Evolutionary conservation across 2,888 invertebrate species (phyloP).

Genomic region (Petrolisthes manimaculis): DNA sequence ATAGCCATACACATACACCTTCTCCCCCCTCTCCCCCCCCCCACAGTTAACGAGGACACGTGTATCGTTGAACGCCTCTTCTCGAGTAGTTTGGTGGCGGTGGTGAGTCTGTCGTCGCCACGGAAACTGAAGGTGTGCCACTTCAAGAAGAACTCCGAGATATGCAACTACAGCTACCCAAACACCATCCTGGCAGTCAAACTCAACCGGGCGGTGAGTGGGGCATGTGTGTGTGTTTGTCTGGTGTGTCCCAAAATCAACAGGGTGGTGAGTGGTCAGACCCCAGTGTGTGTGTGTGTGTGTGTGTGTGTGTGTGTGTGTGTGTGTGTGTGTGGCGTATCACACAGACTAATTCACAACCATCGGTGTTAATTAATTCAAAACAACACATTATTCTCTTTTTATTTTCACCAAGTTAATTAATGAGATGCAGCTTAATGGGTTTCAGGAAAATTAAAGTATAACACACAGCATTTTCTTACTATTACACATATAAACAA

Average conservation of each 20-base stretch:
- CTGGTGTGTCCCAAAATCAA: no score
- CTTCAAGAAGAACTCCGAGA: slow-evolving; percentile 74
- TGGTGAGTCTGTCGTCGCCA: slow-evolving; percentile 74
- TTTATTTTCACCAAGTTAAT: no score
- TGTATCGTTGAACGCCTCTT: slow-evolving; percentile 74
- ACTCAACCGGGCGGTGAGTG: slow-evolving; percentile 71
- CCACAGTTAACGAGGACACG: slow-evolving; percentile 66
- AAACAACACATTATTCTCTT: no score
- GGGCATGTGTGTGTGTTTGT: not conserved
- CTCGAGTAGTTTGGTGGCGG: slow-evolving; percentile 74
- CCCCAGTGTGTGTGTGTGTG: no score
- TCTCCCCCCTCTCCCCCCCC: no score
- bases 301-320: not conserved
- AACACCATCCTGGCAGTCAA: slow-evolving; percentile 74
- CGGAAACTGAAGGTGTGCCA: slow-evolving; percentile 74
- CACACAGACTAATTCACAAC: no score
- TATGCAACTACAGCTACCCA: slow-evolving; percentile 74
- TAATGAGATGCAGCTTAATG: no score
- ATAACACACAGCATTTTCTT: no score
- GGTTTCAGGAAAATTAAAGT: no score
- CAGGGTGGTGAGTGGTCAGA: no score
- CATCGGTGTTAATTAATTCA: no score
- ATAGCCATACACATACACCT: not conserved
- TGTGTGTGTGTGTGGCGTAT: not conserved
- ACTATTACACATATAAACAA: no score